Percentiles rank a stretch among this genome's conserved stretches.
Evolutionary conservation across 35 echinoderm and acorn worm genomes (phyloP).

Genomic region (Ophioderma brevispina): DNA sequence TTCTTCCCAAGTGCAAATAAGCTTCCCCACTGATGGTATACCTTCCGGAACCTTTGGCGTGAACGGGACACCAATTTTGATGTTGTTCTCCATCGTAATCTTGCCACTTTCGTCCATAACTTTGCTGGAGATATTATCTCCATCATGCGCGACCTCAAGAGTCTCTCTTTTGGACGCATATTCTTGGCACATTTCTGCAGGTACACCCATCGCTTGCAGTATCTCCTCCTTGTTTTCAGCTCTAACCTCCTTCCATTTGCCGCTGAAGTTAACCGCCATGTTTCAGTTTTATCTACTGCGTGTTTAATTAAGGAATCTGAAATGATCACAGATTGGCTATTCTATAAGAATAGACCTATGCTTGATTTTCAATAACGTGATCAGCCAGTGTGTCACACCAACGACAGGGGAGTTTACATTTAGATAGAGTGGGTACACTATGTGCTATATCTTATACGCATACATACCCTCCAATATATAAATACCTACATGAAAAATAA

Average conservation of each 20-base stretch:
- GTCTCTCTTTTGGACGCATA: neutral
- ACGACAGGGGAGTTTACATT: too few relatives aligned
- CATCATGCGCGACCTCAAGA: neutral
- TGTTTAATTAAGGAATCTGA: too few relatives aligned
- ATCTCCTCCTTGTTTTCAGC: neutral
- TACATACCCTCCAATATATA: too few relatives aligned
- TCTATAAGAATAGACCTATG: too few relatives aligned
- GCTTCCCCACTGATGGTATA: neutral
- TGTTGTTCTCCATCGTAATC: neutral
- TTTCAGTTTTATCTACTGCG: too few relatives aligned
- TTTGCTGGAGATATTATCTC: neutral
- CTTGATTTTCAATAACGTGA: too few relatives aligned
- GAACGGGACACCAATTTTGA: neutral
- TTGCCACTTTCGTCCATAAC: neutral
- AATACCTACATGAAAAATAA: too few relatives aligned
- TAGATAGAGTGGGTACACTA: too few relatives aligned
- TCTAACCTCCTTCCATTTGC: neutral
- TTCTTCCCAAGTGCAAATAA: neutral
- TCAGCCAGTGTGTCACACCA: too few relatives aligned
- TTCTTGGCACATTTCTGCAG: neutral
- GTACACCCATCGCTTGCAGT: neutral
- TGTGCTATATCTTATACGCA: too few relatives aligned
- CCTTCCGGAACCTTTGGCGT: neutral
- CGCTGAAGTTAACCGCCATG: neutral
- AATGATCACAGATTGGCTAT: too few relatives aligned